phyloP scores from a whole-genome alignment of 2,113 vertebrate species.

The Cynopterus brachyotis region DNA sequence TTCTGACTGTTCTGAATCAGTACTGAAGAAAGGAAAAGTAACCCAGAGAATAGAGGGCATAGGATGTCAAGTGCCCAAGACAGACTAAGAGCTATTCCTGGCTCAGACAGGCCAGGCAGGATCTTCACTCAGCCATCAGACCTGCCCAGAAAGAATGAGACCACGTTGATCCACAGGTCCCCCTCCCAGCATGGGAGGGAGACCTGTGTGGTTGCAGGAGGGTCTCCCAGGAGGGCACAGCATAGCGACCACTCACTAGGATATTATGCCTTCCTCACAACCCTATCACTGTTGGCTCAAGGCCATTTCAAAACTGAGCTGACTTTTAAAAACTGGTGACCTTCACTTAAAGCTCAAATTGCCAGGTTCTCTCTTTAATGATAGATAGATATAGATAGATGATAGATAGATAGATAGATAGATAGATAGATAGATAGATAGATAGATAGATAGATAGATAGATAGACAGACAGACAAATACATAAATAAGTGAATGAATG shows the following conservation, averaged over 20 bases:
- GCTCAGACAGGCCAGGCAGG: not conserved
- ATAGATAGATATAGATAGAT: too few relatives aligned
- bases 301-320: not conserved
- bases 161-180: fast-evolving
- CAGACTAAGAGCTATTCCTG: not conserved
- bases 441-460: too few relatives aligned
- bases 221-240: not conserved
- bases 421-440: too few relatives aligned
- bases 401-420: too few relatives aligned
- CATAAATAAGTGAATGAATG: too few relatives aligned
- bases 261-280: not conserved
- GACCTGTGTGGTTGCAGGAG: fast-evolving
- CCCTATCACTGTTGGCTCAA: not conserved
- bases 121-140: not conserved
- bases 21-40: not conserved
- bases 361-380: not conserved
- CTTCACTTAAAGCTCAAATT: not conserved
- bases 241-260: not conserved
- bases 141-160: not conserved
- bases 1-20: not conserved
- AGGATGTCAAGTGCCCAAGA: not conserved
- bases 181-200: fast-evolving
- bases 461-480: too few relatives aligned
- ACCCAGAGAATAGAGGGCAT: not conserved
- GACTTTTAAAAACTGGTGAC: not conserved